Percentiles rank a stretch among this genome's conserved stretches.
phyloP scores from a whole-genome alignment of 1,140 invertebrate genomes.

The Eurosta solidaginis region DNA sequence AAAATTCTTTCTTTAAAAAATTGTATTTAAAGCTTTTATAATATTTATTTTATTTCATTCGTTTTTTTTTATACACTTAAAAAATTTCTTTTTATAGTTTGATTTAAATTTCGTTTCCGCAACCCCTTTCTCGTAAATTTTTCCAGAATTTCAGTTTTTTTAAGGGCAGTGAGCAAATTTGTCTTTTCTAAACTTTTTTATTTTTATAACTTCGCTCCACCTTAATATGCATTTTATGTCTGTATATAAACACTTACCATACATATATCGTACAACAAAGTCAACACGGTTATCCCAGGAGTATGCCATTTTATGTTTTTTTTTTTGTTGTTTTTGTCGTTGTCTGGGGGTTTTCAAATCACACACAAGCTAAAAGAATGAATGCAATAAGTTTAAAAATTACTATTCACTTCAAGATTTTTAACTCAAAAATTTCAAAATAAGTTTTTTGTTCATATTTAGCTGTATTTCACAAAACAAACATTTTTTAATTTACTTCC shows the following conservation, averaged over 20 bases:
- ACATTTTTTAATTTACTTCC: not conserved
- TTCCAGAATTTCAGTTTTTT: no score
- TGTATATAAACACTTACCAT: constrained; percentile 66
- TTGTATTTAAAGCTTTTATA: no score
- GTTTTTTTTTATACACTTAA: no score
- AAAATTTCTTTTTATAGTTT: no score
- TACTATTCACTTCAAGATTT: not conserved
- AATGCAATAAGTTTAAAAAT: not conserved
- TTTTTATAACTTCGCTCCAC: not conserved
- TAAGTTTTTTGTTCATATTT: not conserved
- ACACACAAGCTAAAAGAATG: constrained; percentile 35
- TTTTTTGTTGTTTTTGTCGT: constrained; percentile 20
- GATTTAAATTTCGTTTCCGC: no score
- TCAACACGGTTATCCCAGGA: constrained; percentile 80
- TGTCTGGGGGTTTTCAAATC: constrained; percentile 33
- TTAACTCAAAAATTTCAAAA: not conserved
- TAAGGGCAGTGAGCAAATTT: no score
- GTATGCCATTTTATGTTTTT: constrained; percentile 61
- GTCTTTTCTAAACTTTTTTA: no score
- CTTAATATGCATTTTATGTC: not conserved
- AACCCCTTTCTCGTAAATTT: no score
- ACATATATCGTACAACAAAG: constrained; percentile 78
- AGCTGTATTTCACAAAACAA: not conserved
- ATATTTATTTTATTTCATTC: no score
- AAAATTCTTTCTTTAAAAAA: no score